Evolutionary conservation across 2,113 vertebrate genomes (phyloP).

Genomic region (Eudyptes chrysolophus): DNA sequence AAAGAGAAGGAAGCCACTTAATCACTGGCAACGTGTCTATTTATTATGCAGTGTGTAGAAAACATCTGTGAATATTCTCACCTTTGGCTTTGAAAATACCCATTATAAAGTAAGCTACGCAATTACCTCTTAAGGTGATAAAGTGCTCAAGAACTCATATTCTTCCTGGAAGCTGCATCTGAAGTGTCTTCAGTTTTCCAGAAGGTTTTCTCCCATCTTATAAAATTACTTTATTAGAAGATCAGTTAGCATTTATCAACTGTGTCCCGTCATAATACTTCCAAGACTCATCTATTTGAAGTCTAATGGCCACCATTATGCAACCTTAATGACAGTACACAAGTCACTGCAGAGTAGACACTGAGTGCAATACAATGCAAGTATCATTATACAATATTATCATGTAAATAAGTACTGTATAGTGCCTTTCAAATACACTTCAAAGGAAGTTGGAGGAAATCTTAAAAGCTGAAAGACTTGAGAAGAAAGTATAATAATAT

Average conservation of each 20-base stretch:
- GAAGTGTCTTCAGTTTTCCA: not conserved
- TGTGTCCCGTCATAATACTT: not conserved
- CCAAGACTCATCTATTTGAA: not conserved
- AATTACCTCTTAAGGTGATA: not conserved
- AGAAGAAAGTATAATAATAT: not conserved
- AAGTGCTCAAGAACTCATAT: not conserved
- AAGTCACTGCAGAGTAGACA: not conserved
- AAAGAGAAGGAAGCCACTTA: not conserved
- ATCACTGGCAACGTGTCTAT: not conserved
- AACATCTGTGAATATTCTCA: not conserved
- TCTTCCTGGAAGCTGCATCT: not conserved
- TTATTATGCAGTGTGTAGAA: not conserved
- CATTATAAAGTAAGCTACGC: not conserved
- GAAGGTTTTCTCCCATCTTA: not conserved
- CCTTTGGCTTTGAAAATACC: not conserved
- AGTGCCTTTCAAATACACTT: constrained; percentile 3
- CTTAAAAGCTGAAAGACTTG: not conserved
- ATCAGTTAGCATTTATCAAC: not conserved
- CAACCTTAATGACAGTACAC: not conserved
- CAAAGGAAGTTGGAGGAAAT: not conserved
- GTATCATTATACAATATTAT: not conserved
- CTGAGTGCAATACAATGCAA: not conserved
- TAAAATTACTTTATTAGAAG: not conserved
- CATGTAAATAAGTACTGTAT: not conserved
- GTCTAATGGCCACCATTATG: not conserved